Evolutionary conservation across 2,888 invertebrate species (phyloP), one percentile per base, ranked within the genome.

Genomic region (Lepidochitona cinerea): DNA sequence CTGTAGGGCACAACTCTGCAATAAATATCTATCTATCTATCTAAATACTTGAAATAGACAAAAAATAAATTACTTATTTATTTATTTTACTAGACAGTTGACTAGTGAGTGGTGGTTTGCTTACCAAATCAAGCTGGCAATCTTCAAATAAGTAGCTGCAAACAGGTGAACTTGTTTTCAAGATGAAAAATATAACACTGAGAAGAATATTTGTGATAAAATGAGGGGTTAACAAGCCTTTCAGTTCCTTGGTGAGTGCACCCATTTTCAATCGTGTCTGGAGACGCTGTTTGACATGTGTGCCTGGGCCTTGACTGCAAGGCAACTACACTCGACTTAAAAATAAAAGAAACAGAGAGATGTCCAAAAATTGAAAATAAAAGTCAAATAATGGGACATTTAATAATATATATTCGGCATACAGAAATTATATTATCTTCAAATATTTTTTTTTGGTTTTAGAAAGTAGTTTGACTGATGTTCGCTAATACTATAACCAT

Each of bases 51-150:
- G 9, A 12, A 12, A 18, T 41, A 9, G 18, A 41, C 41, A 41
- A 41, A 9, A 12, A 18, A 41, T 18, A 41, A 41, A 9, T 12
- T 9, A 41, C 41, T 41, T 41, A 41, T 41, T 41, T 41, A 9
- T 41, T 12, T 41, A 41, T n/a, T n/a, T n/a, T n/a, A n/a, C n/a
- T n/a, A n/a, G 1, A 4, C 7, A 7, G 2, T 4, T 23, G 7
- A 5, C 2, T 4, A 23, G 23, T 23, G n/a, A 49, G 49, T n/a
- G 59, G 14, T 32, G 5, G 12, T 49, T 4, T 49, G 79, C 82
- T 83, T 77, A 87, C 87, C 81, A 88, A 64, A 79, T 88, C 87
- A 7, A 88, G 75, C n/a, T 76, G 77, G 71, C 88, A 88, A 72
- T 87, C 83, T 6, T 83, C 76, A 75, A 87, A 88, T 9, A 88